phyloP scores from a whole-genome alignment of 2,888 invertebrate genomes.

The Metallyticus violacea region DNA sequence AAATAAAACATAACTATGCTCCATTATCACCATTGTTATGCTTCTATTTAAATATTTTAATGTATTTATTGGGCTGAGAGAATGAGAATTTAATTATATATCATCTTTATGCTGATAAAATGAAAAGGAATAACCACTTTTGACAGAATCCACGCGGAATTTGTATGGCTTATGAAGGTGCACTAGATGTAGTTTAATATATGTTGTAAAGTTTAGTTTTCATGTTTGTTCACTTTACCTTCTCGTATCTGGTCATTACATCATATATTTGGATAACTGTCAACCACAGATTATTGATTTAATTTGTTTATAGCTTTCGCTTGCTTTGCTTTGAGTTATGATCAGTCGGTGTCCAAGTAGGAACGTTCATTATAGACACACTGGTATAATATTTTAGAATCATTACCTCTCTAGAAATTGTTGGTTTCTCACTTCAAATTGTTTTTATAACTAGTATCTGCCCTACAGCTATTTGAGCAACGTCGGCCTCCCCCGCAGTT shows the following conservation, averaged over 20 bases:
- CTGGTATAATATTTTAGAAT: neutral
- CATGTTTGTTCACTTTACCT: neutral
- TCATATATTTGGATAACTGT: neutral
- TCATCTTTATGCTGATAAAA: too few relatives aligned
- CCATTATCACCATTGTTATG: too few relatives aligned
- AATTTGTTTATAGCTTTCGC: neutral
- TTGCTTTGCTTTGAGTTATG: neutral
- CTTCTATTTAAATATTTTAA: too few relatives aligned
- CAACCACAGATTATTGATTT: neutral
- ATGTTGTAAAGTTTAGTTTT: neutral
- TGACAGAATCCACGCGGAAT: too few relatives aligned
- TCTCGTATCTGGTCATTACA: neutral
- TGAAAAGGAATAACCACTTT: too few relatives aligned
- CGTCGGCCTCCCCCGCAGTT: neutral
- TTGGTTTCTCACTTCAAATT: neutral
- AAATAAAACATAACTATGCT: too few relatives aligned
- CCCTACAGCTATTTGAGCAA: neutral
- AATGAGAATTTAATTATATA: too few relatives aligned
- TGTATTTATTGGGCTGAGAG: too few relatives aligned
- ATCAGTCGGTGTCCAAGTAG: neutral
- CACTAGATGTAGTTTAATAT: too few relatives aligned
- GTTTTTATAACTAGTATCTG: neutral
- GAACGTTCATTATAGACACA: neutral
- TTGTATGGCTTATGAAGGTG: too few relatives aligned
- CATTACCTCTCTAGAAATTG: neutral